A percentile compares a stretch with the other conserved stretches of the same genome.
These are phyloP conservation scores for Garrulus glandarius DNA, from an alignment of 2,797 vertebrate species.

Conservation along the genomic window DNA sequence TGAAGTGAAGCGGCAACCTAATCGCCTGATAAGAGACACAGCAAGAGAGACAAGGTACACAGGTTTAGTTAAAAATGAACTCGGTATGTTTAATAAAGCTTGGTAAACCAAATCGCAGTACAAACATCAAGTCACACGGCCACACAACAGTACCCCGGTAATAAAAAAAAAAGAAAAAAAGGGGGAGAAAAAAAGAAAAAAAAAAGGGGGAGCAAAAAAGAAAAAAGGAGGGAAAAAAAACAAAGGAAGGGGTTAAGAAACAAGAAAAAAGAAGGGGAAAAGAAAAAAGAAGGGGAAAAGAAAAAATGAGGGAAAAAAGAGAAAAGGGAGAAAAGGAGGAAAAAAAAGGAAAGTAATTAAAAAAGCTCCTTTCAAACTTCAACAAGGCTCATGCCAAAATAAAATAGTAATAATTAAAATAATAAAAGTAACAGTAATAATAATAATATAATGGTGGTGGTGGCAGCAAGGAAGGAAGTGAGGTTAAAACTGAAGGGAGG, in stretches of 20 bases:
- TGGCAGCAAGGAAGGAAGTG: conserved; percentile 33
- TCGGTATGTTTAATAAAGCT: conserved; percentile 97
- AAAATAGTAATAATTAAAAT: conserved; percentile 26
- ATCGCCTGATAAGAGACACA: conserved; percentile 87
- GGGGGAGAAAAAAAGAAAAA: background rate
- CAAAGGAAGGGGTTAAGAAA: accelerated
- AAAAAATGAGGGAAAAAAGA: background rate
- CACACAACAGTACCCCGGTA: conserved; percentile 85
- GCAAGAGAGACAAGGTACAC: conserved; percentile 98
- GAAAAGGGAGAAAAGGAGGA: background rate
- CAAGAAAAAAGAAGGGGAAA: background rate
- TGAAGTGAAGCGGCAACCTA: conserved; percentile 84
- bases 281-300: conserved; percentile 70
- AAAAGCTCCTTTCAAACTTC: conserved; percentile 78
- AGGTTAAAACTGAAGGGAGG: conserved; percentile 55
- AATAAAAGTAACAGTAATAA: background rate
- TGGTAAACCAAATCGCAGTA: conserved; percentile 91
- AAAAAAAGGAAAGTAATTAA: conserved; percentile 4
- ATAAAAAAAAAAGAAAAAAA: conserved; percentile 16
- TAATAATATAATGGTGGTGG: conserved; percentile 41
- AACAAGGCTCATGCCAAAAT: conserved; percentile 76
- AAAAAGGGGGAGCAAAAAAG: too few species aligned
- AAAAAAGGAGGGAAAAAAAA: background rate
- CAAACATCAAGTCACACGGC: conserved; percentile 90
- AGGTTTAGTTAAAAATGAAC: conserved; percentile 92